phyloP scores from a whole-genome alignment of 2,888 invertebrate genomes.

The Lacanobia oleracea region DNA sequence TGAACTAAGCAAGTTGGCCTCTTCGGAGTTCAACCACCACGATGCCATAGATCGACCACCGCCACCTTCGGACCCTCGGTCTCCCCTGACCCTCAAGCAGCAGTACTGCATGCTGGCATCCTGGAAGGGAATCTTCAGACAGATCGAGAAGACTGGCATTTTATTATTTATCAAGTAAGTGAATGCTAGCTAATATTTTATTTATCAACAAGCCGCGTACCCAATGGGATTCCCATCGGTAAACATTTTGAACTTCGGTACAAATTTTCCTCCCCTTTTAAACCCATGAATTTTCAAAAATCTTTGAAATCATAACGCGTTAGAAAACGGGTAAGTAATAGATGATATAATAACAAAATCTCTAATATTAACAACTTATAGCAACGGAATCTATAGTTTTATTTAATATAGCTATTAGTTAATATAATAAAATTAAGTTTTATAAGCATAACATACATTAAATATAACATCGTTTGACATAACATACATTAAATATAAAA shows the following conservation, averaged over 20 bases:
- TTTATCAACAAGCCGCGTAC: background rate
- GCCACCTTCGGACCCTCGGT: constrained; percentile 93
- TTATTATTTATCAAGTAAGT: constrained; percentile 97
- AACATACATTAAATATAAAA: too few species aligned
- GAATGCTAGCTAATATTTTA: background rate
- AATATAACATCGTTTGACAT: too few species aligned
- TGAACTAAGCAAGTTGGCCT: constrained; percentile 93
- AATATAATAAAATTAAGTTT: too few species aligned
- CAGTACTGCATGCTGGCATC: constrained; percentile 97
- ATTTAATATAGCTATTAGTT: too few species aligned
- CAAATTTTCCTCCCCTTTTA: background rate
- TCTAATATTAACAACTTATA: too few species aligned
- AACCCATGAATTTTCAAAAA: too few species aligned
- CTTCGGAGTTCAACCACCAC: constrained; percentile 83
- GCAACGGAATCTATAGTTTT: too few species aligned
- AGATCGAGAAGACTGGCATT: constrained; percentile 96
- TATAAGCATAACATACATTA: too few species aligned
- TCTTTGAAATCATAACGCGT: too few species aligned
- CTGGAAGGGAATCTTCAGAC: constrained; percentile 97
- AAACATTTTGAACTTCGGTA: background rate
- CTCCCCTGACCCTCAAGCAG: constrained; percentile 95
- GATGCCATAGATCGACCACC: constrained; percentile 91
- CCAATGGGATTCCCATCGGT: background rate
- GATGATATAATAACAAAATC: too few species aligned
- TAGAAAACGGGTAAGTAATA: too few species aligned